A percentile compares a stretch with the other conserved stretches of the same genome.
Evolutionary conservation across 2,888 invertebrate genomes (phyloP).

Genomic region (Adelphocoris suturalis): DNA sequence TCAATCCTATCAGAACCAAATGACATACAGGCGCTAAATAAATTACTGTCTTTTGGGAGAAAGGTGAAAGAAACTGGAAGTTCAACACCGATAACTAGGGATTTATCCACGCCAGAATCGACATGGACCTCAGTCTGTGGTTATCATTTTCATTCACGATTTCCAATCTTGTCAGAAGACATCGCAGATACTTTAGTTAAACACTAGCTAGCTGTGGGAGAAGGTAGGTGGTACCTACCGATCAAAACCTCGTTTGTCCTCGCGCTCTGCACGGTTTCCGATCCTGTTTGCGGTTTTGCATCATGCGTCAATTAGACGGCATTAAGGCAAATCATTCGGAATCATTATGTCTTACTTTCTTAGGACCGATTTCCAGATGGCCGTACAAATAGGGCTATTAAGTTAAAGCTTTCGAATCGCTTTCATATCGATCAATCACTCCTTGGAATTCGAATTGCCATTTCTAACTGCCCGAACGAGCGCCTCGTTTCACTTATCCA

Average conservation of each 20-base stretch:
- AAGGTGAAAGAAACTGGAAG: constrained; percentile 19
- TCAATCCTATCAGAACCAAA: too few relatives aligned
- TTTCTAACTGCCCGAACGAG: constrained; percentile 1
- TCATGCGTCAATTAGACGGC: not conserved
- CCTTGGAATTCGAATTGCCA: not conserved
- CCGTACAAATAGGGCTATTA: not conserved
- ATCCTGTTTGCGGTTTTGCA: constrained; percentile 1
- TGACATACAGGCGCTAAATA: too few relatives aligned
- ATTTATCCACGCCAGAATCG: not conserved
- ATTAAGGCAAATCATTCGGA: constrained; percentile 3
- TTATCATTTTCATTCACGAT: not conserved
- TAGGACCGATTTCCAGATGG: not conserved
- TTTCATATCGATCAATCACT: constrained; percentile 18
- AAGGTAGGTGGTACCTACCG: not conserved
- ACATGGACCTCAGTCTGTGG: not conserved
- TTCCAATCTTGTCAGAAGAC: not conserved
- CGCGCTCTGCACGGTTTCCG: not conserved
- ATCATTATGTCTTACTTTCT: constrained; percentile 25
- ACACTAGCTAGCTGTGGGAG: not conserved
- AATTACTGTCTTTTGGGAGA: not conserved
- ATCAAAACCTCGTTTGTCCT: not conserved
- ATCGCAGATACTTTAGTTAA: not conserved
- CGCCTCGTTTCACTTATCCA: constrained; percentile 10
- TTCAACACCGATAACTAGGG: not conserved
- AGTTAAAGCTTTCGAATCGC: constrained; percentile 8